Percentiles rank a stretch among this genome's conserved stretches.
These are phyloP conservation scores for Halictus ligatus DNA, from an alignment of 2,888 invertebrate species.

Conservation along the genomic window DNA sequence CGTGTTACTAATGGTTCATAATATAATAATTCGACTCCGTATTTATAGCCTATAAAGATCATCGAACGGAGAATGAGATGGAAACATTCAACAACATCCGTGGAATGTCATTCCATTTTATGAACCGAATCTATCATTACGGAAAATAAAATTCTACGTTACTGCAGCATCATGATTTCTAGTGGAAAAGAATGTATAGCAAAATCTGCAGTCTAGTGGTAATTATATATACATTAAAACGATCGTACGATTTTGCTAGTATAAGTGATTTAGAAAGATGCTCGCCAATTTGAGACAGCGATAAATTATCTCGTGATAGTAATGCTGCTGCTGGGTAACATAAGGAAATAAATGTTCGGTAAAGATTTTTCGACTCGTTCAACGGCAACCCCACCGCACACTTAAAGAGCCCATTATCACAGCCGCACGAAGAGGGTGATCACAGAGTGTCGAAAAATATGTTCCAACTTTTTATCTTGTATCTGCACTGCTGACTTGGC, in stretches of 20 bases:
- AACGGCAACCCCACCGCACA: conserved; percentile 24
- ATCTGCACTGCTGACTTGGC: conserved; percentile 70
- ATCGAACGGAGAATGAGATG: too few relatives aligned
- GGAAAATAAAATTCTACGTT: too few relatives aligned
- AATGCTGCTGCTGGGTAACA: conserved; percentile 41
- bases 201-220: background rate
- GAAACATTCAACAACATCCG: too few relatives aligned
- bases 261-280: conserved; percentile 59
- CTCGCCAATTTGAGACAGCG: conserved; percentile 37
- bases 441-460: conserved; percentile 77
- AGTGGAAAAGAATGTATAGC: too few relatives aligned
- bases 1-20: too few relatives aligned
- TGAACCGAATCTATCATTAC: too few relatives aligned
- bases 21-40: too few relatives aligned
- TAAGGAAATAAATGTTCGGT: conserved; percentile 62
- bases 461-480: conserved; percentile 80
- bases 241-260: conserved; percentile 22
- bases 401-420: conserved; percentile 69
- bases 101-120: too few relatives aligned
- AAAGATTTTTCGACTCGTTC: conserved; percentile 58
- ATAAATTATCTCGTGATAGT: conserved; percentile 48
- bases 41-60: too few relatives aligned
- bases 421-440: conserved; percentile 59
- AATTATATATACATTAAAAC: conserved; percentile 12
- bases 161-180: too few relatives aligned